phyloP scores from a whole-genome alignment of 2,888 invertebrate genomes.

The Dusona sp. region DNA sequence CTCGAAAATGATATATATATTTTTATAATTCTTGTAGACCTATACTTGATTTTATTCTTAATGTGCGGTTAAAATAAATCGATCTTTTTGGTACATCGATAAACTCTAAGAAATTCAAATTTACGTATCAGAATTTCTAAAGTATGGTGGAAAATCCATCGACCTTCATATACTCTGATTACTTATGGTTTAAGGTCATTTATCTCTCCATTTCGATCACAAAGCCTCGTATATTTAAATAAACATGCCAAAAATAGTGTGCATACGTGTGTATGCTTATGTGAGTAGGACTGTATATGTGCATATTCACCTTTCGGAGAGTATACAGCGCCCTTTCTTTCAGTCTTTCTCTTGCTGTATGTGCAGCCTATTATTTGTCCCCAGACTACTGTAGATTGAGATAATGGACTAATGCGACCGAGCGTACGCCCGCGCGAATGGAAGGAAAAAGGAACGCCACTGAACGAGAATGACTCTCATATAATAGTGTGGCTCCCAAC shows the following conservation, averaged over 20 bases:
- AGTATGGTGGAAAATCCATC: not conserved
- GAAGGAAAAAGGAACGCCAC: constrained; percentile 64
- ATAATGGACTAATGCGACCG: constrained; percentile 79
- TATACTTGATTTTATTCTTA: not conserved
- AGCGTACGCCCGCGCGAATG: constrained; percentile 62
- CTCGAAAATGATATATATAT: not conserved
- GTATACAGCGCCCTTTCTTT: constrained; percentile 3
- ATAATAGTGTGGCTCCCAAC: constrained; percentile 39
- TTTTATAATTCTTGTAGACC: not conserved
- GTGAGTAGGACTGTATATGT: no score
- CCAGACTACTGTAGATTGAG: constrained; percentile 78
- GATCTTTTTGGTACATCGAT: no score
- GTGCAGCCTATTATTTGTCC: constrained; percentile 79
- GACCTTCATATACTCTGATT: not conserved
- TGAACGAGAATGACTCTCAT: constrained; percentile 59
- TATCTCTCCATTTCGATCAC: not conserved
- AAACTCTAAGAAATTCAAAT: not conserved
- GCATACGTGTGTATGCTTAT: not conserved
- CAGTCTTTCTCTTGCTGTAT: constrained; percentile 41
- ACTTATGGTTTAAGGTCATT: not conserved
- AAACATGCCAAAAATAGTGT: constrained; percentile 7
- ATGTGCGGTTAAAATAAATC: not conserved
- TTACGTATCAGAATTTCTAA: not conserved
- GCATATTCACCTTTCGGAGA: constrained; percentile 13
- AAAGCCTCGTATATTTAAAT: constrained; percentile 4